phyloP scores from a whole-genome alignment of 2,888 invertebrate genomes.

The Orchesellides sinensis region DNA sequence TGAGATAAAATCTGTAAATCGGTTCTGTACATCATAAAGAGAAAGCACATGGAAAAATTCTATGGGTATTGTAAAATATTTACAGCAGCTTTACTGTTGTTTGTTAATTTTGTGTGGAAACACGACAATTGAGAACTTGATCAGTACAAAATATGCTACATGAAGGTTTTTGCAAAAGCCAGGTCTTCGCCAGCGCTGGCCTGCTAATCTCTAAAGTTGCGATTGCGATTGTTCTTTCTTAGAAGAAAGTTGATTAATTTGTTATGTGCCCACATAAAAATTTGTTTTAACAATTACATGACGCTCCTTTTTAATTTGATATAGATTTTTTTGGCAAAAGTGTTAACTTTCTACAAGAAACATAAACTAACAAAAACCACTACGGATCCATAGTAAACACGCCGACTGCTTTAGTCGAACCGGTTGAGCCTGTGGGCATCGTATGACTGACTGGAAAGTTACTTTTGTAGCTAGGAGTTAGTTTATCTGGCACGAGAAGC shows the following conservation, averaged over 20 bases:
- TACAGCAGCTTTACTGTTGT: too few relatives aligned
- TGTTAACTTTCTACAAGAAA: slow-evolving; percentile 14
- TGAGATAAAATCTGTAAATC: not conserved
- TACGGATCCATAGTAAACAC: slow-evolving; percentile 9
- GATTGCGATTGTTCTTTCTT: not conserved
- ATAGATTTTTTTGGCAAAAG: slow-evolving; percentile 26
- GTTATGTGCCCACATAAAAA: slow-evolving; percentile 10
- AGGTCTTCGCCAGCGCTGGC: slow-evolving; percentile 63
- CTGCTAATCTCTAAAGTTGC: slow-evolving; percentile 52
- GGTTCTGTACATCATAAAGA: slow-evolving; percentile 7
- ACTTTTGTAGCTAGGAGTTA: slow-evolving; percentile 42
- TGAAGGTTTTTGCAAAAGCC: slow-evolving; percentile 44
- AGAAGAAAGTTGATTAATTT: slow-evolving; percentile 6
- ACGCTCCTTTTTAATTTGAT: not conserved
- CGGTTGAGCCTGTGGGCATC: slow-evolving; percentile 68
- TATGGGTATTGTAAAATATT: not conserved
- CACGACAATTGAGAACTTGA: slow-evolving; percentile 4
- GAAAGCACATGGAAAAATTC: slow-evolving; percentile 49
- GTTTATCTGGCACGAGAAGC: slow-evolving; percentile 29
- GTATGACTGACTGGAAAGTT: slow-evolving; percentile 61
- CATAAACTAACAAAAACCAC: slow-evolving; percentile 27
- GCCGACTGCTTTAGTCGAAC: slow-evolving; percentile 39
- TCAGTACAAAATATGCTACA: not conserved
- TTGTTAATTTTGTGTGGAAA: not conserved
- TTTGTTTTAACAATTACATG: slow-evolving; percentile 6